Conservation (phyloP, 2,888 invertebrate species). For the Piscicola geometra region DNA sequence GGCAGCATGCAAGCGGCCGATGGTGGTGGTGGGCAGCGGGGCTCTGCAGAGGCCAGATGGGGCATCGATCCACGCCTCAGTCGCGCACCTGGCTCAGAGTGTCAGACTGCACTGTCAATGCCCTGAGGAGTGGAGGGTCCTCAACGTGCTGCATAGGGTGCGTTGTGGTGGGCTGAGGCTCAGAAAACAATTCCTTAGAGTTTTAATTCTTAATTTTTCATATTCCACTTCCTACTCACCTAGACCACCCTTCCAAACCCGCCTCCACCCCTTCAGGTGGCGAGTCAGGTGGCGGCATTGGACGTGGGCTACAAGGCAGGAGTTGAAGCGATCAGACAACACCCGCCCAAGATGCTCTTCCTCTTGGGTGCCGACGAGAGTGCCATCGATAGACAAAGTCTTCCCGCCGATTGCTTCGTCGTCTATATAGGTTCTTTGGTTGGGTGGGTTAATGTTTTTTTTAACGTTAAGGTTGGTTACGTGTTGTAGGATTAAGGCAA, state of each 20-base stretch:
- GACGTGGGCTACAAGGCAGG: conserved; percentile 88
- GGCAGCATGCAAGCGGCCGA: conserved; percentile 81
- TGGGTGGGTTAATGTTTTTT: no score
- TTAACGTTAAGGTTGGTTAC: no score
- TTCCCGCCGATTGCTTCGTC: conserved; percentile 76
- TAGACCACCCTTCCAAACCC: no score
- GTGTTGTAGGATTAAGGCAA: no score
- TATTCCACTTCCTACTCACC: no score
- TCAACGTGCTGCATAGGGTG: conserved; percentile 89
- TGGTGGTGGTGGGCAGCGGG: conserved; percentile 85
- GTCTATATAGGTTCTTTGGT: conserved; percentile 70
- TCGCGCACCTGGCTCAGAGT: conserved; percentile 66
- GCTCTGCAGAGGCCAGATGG: conserved; percentile 65
- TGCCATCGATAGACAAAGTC: conserved; percentile 68
- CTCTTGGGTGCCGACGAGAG: conserved; percentile 90
- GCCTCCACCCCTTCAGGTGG: conserved; percentile 53
- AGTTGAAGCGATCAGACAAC: conserved; percentile 61
- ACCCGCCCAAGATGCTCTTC: conserved; percentile 72
- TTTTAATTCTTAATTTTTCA: no score
- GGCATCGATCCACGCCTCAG: conserved; percentile 57
- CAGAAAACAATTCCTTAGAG: no score
- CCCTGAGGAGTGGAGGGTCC: conserved; percentile 67
- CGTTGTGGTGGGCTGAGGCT: conserved; percentile 37
- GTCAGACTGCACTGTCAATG: conserved; percentile 47
- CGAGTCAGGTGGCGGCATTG: conserved; percentile 75